These are phyloP conservation scores for Cremastobaeus sp. DNA, from an alignment of 2,888 invertebrate species.

Conservation along the genomic window DNA sequence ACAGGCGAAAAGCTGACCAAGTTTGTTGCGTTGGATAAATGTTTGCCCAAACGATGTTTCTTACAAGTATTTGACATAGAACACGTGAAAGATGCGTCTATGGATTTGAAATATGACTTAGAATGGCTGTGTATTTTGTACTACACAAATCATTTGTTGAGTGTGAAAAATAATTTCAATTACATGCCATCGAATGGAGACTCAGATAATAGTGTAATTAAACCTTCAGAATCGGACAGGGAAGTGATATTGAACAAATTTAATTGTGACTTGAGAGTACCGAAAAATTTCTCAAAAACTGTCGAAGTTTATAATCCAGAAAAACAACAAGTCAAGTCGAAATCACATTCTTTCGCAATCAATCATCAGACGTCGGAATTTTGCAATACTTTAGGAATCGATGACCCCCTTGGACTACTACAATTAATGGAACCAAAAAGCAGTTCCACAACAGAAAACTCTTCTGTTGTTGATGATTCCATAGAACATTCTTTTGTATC, in stretches of 20 bases:
- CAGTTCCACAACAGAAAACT: neutral
- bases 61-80: constrained; percentile 89
- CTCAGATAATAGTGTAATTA: constrained; percentile 81
- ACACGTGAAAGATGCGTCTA: constrained; percentile 80
- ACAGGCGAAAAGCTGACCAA: constrained; percentile 82
- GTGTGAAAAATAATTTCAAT: constrained; percentile 83
- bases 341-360: constrained; percentile 77
- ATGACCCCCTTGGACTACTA: constrained; percentile 87
- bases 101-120: constrained; percentile 86
- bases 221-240: constrained; percentile 87
- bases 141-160: constrained; percentile 92
- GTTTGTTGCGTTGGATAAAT: constrained; percentile 98
- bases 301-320: constrained; percentile 82
- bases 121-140: constrained; percentile 95
- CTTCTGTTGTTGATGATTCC: constrained; percentile 9
- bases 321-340: constrained; percentile 63
- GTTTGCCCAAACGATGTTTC: constrained; percentile 92
- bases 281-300: constrained; percentile 88
- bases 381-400: constrained; percentile 85
- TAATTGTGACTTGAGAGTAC: constrained; percentile 84
- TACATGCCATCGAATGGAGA: constrained; percentile 88
- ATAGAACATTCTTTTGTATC: constrained; percentile 40
- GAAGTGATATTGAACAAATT: constrained; percentile 83
- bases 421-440: constrained; percentile 64
- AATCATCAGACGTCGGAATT: constrained; percentile 86